Percentiles rank a stretch among this genome's conserved stretches.
These are phyloP conservation scores for Drosophila phalerata DNA, from an alignment of 2,888 invertebrate species.

Conservation along the genomic window DNA sequence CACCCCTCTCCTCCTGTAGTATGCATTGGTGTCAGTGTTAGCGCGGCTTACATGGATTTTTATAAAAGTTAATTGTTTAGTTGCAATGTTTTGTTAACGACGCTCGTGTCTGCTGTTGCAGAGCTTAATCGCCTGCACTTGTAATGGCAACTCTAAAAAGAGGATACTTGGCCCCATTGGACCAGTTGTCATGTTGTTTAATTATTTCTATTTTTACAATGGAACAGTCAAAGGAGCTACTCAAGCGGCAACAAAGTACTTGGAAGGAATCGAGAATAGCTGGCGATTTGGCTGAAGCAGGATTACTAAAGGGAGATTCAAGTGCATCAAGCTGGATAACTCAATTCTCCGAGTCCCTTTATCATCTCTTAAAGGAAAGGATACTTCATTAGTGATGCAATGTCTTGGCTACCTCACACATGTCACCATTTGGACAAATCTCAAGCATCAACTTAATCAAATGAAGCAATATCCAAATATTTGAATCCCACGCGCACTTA, in stretches of 20 bases:
- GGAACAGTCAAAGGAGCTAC: constrained; percentile 29
- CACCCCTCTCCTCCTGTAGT: not conserved
- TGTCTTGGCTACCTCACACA: not conserved
- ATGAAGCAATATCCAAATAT: constrained; percentile 57
- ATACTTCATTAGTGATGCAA: constrained; percentile 2
- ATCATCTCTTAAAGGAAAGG: not conserved
- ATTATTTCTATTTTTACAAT: constrained; percentile 24
- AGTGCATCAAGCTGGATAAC: not conserved
- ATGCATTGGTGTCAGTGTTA: not conserved
- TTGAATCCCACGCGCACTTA: constrained; percentile 61
- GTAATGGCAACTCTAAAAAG: constrained; percentile 24
- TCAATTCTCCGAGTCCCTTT: too few relatives aligned
- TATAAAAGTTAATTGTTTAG: constrained; percentile 58
- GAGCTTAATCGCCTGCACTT: constrained; percentile 36
- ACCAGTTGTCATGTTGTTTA: constrained; percentile 25
- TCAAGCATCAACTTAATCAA: constrained; percentile 42
- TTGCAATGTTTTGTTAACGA: constrained; percentile 46
- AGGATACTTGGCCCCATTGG: constrained; percentile 22
- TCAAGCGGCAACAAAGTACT: constrained; percentile 1
- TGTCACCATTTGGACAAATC: constrained; percentile 7
- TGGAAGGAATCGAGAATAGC: not conserved
- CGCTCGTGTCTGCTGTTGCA: constrained; percentile 16
- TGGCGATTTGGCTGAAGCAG: not conserved
- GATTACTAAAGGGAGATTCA: not conserved
- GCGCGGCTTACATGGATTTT: constrained; percentile 40